Conservation (phyloP, 2,113 vertebrate genomes). For the Mustela lutreola region DNA sequence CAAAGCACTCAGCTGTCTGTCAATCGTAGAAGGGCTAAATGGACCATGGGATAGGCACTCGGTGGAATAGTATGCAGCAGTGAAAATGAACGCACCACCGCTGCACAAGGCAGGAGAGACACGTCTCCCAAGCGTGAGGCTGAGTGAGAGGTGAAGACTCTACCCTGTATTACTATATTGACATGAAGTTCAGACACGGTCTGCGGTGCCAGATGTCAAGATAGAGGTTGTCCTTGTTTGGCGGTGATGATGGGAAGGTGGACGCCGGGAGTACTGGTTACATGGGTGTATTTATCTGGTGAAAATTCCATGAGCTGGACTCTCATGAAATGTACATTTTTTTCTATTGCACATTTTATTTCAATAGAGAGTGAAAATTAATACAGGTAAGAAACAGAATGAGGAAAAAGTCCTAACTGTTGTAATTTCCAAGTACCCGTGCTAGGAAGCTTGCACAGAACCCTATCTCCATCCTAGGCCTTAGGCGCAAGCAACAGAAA, state of each 20-base stretch:
- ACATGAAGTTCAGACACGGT: not conserved
- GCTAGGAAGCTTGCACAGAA: not conserved
- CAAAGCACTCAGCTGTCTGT: not conserved
- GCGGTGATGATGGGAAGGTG: not conserved
- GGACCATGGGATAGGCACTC: accelerated
- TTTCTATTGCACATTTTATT: not conserved
- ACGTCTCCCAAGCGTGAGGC: not conserved
- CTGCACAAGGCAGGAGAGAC: accelerated
- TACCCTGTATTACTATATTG: accelerated
- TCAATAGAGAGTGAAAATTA: not conserved
- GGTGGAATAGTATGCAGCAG: not conserved
- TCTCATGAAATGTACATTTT: not conserved
- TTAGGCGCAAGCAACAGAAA: not conserved
- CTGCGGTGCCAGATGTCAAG: not conserved
- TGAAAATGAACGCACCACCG: not conserved
- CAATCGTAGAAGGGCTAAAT: not conserved
- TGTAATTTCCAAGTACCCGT: not conserved
- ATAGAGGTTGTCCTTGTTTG: not conserved
- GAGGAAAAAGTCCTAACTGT: not conserved
- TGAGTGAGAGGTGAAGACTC: not conserved
- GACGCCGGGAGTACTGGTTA: not conserved
- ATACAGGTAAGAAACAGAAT: not conserved
- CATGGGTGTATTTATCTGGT: not conserved
- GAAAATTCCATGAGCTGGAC: not conserved
- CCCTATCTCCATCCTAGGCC: not conserved